Conservation (phyloP, 1,140 invertebrate species). For the Agrypnia vestita region DNA sequence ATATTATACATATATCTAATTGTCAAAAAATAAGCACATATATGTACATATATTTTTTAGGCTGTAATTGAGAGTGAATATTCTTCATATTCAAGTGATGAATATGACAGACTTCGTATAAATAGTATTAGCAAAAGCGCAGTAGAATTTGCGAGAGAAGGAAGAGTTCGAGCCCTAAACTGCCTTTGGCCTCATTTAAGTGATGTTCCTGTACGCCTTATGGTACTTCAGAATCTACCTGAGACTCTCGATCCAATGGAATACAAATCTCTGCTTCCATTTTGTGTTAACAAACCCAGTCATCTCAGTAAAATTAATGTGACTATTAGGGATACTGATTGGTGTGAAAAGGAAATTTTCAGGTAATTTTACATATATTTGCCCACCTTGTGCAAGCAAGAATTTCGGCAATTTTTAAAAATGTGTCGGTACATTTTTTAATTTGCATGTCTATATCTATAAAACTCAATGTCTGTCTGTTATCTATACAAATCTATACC, state of each 20-base stretch:
- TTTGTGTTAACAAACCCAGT: constrained; percentile 72
- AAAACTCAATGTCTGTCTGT: too few relatives aligned
- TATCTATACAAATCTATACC: too few relatives aligned
- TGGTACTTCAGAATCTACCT: constrained; percentile 83
- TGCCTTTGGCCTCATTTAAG: constrained; percentile 78
- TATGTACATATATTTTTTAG: constrained; percentile 62
- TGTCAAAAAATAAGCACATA: too few relatives aligned
- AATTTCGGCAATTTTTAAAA: too few relatives aligned
- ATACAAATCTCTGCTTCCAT: constrained; percentile 79
- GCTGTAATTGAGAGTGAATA: constrained; percentile 69
- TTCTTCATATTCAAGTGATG: constrained; percentile 73
- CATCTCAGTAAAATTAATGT: constrained; percentile 72
- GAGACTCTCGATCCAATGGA: constrained; percentile 82
- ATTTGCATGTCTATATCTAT: too few relatives aligned
- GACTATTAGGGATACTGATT: constrained; percentile 75
- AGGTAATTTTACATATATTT: constrained; percentile 63
- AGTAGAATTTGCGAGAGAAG: constrained; percentile 77
- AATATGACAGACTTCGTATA: constrained; percentile 72
- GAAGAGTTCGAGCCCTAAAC: constrained; percentile 81
- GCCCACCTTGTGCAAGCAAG: too few relatives aligned
- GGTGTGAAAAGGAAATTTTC: constrained; percentile 78
- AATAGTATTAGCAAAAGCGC: constrained; percentile 68
- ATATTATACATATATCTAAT: constrained; percentile 8
- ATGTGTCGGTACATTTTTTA: too few relatives aligned
- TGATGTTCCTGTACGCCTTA: constrained; percentile 78